Conservation (phyloP, 2,888 invertebrate species). For the Phytoseiulus persimilis region DNA sequence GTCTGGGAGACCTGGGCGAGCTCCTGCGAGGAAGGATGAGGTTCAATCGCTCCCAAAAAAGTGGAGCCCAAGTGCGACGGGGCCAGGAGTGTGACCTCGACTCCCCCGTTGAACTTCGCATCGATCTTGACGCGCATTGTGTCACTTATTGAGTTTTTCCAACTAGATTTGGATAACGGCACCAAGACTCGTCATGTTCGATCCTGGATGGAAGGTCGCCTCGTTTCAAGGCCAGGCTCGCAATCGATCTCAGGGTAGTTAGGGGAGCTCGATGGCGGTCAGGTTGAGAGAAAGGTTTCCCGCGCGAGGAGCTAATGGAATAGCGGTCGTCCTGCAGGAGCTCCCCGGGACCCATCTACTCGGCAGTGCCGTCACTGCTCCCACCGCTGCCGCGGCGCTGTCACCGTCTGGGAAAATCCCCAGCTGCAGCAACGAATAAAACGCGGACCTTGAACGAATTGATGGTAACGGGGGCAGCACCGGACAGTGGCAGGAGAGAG, state of each 20-base stretch:
- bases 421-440: not conserved
- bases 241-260: not conserved
- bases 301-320: not conserved
- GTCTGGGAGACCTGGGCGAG: no score
- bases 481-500: not conserved
- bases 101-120: no score
- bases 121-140: no score
- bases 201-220: not conserved
- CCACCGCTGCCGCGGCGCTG: not conserved
- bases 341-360: no score
- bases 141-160: no score
- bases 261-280: not conserved
- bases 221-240: not conserved
- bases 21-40: no score
- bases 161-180: no score
- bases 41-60: no score
- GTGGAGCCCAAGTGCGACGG: no score
- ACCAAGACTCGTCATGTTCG: no score
- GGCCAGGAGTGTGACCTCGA: no score
- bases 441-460: constrained; percentile 40
- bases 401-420: not conserved
- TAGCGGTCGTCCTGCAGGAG: not conserved
- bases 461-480: not conserved
- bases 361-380: not conserved
- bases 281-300: not conserved